Conservation (phyloP, 1,140 invertebrate genomes). For the Aethina tumida region DNA sequence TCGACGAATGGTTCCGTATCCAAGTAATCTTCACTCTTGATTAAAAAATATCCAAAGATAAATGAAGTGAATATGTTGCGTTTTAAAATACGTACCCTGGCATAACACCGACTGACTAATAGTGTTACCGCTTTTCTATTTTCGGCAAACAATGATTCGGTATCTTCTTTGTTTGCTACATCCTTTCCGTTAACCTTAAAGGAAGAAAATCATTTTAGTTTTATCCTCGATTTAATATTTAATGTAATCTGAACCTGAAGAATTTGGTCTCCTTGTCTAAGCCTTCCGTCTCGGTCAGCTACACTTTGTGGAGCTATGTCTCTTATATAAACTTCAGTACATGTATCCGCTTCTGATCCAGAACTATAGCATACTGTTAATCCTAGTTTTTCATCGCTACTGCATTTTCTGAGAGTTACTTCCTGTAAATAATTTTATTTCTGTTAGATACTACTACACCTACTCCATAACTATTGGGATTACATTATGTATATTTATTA, state of each 20-base stretch:
- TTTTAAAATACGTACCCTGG: constrained; percentile 35
- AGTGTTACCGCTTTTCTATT: constrained; percentile 44
- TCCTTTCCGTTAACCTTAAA: constrained; percentile 45
- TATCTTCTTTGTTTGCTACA: constrained; percentile 46
- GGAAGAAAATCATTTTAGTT: constrained; percentile 6
- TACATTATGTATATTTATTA: too few relatives aligned
- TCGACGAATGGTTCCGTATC: constrained; percentile 23
- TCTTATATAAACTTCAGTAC: constrained; percentile 59
- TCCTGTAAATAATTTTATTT: constrained; percentile 54
- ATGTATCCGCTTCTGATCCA: constrained; percentile 42
- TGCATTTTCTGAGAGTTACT: constrained; percentile 50
- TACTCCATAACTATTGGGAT: too few relatives aligned
- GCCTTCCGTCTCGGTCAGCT: constrained; percentile 55
- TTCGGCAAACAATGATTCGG: constrained; percentile 43
- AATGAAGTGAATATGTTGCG: neutral
- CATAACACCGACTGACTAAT: constrained; percentile 46
- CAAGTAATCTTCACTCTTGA: constrained; percentile 29
- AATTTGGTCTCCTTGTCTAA: constrained; percentile 66
- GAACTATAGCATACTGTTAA: constrained; percentile 60
- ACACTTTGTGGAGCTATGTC: constrained; percentile 60
- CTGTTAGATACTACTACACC: too few relatives aligned
- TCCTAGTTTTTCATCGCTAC: constrained; percentile 52
- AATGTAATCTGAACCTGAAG: constrained; percentile 46
- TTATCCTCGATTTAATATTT: constrained; percentile 4
- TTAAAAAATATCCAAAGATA: constrained; percentile 4